Conservation (phyloP, 2,113 vertebrate genomes). For the Xiphophorus maculatus region DNA sequence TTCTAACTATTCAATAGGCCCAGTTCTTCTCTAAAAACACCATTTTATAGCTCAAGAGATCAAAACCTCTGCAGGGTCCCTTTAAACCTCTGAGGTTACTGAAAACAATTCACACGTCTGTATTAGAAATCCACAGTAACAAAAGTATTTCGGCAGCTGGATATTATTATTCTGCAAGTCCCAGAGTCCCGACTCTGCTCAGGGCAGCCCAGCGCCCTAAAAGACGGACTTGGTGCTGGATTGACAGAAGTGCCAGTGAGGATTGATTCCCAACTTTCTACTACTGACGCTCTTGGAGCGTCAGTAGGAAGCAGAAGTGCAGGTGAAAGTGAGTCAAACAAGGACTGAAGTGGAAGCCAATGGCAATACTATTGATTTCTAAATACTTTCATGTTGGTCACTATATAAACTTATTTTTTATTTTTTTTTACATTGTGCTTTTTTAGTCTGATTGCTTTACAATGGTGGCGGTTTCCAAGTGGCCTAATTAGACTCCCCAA, state of each 20-base stretch:
- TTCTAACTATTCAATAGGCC: not conserved
- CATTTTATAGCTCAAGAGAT: not conserved
- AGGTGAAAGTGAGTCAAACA: conserved; percentile 10
- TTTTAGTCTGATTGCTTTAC: conserved; percentile 57
- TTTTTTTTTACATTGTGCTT: conserved; percentile 76
- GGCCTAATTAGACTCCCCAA: not conserved
- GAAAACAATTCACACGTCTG: not conserved
- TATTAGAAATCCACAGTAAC: not conserved
- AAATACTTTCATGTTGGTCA: conserved; percentile 59
- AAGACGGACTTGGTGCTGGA: conserved; percentile 1
- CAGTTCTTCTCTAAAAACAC: not conserved
- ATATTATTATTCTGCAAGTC: not conserved
- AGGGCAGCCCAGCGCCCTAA: conserved; percentile 42
- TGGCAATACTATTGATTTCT: conserved; percentile 41
- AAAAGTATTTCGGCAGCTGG: not conserved
- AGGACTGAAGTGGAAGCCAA: conserved; percentile 38
- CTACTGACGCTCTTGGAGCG: conserved; percentile 6
- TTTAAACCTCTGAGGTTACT: conserved; percentile 4
- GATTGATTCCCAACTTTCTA: not conserved
- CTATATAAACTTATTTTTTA: conserved; percentile 54
- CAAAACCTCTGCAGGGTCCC: conserved; percentile 2
- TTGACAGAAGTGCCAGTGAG: not conserved
- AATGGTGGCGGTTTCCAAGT: not conserved
- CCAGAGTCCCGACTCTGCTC: not conserved
- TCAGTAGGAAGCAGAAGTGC: conserved; percentile 17